Evolutionary conservation across 2,797 vertebrate genomes (phyloP).

Genomic region (Esox masquinongy): DNA sequence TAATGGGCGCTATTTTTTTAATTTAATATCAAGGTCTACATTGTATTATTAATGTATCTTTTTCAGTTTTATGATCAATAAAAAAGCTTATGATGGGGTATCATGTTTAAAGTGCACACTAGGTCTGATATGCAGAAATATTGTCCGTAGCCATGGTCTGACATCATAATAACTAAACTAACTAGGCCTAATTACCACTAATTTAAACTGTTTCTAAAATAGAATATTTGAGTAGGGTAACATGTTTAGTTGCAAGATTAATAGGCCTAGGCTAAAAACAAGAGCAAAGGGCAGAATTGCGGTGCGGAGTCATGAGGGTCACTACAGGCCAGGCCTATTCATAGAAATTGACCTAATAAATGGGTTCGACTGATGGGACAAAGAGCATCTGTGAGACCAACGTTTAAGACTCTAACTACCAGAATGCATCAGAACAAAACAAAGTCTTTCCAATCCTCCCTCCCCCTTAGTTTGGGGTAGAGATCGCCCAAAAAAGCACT

Average conservation of each 20-base stretch:
- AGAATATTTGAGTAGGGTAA: not conserved
- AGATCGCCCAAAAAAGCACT: not conserved
- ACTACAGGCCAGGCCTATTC: not conserved
- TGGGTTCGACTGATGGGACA: not conserved
- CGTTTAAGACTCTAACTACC: conserved; percentile 44
- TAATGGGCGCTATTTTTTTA: not conserved
- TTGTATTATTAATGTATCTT: not conserved
- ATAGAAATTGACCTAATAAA: not conserved
- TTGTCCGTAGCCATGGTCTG: not conserved
- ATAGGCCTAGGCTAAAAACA: not conserved
- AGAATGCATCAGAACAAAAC: conserved; percentile 56
- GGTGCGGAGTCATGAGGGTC: not conserved
- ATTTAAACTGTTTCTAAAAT: not conserved
- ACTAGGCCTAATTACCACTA: not conserved
- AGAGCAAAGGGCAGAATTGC: not conserved
- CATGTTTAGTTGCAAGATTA: not conserved
- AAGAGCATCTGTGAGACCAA: conserved; percentile 8
- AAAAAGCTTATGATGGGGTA: too few relatives aligned
- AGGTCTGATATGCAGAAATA: not conserved
- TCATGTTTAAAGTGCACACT: too few relatives aligned
- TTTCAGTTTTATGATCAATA: too few relatives aligned
- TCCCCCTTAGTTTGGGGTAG: not conserved
- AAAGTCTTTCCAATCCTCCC: conserved; percentile 23
- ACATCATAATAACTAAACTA: not conserved
- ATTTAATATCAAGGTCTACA: not conserved